Evolutionary conservation across 2,113 vertebrate species (phyloP), one percentile per base, ranked within the genome.

Genomic region (Catharus bicknelli): DNA sequence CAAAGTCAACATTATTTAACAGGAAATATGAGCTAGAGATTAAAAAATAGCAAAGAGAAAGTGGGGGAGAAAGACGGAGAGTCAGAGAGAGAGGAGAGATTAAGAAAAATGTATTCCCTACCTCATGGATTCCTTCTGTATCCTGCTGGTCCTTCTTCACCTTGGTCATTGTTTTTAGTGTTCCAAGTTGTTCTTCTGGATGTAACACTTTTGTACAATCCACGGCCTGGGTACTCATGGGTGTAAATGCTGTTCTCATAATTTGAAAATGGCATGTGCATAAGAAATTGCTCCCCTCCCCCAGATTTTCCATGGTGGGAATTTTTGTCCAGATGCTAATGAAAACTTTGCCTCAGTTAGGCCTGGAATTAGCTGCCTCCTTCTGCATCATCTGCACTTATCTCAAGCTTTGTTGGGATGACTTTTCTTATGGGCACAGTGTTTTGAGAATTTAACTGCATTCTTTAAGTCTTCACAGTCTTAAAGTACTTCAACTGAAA

Each of bases 101-200:
- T 48, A 84, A 19, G 30, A 47, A 63, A 62, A 47, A 38, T 0
- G 29, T 23, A 22, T 40, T 48, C 8, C 12, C 12, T n/a, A 23
- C 4, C 3, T 8, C 42, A 40, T 15, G 9, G 22, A 63, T 54
- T 73, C 27, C n/a, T 53, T 13, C 0, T 0, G 5, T 43, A 62
- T 47, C 50, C 14, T 74, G 50, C 23, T 84, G n/a, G 15, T 48
- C 11, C 15, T 64, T 73, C 48, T 47, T 63, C 22, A 29, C 18
- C n/a, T 16, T 40, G 67, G 23, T n/a, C 18, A 19, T 48, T 23
- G 12, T 10, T 47, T 26, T 26, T 54, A 13, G 11, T 0, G 0
- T 38, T 22, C 40, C 5, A 7, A 17, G n/a, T 14, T 9, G 4
- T 27, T n/a, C 40, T 55, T 55, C 40, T 55, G 81, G 22, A 47